These are phyloP conservation scores for Phrynosoma platyrhinos DNA, from an alignment of 2,113 vertebrate genomes.

Conservation along the genomic window DNA sequence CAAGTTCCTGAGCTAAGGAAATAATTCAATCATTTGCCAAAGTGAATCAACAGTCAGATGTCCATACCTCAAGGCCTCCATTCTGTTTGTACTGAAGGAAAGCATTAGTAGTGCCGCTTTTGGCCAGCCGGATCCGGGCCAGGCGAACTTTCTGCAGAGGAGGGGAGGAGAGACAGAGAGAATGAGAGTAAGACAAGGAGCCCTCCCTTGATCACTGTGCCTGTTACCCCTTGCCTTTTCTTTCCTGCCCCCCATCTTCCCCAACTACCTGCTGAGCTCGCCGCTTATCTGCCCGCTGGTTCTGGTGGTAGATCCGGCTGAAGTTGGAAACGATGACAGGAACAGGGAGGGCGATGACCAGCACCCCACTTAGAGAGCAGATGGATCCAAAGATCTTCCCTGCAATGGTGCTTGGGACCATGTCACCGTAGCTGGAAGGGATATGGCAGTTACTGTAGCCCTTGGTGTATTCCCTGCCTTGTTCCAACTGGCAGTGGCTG, in stretches of 20 bases:
- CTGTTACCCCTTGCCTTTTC: background rate
- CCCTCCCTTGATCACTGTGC: no score
- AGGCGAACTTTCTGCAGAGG: slow-evolving; percentile 87
- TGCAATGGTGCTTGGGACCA: slow-evolving; percentile 79
- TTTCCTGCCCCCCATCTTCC: no score
- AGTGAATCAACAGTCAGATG: background rate
- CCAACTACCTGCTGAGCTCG: slow-evolving; percentile 72
- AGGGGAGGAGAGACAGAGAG: background rate
- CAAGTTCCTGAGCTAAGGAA: background rate
- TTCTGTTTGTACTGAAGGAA: slow-evolving; percentile 91
- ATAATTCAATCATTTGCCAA: background rate
- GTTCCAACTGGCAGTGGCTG: background rate
- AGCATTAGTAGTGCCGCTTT: slow-evolving; percentile 88
- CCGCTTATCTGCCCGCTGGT: slow-evolving; percentile 87
- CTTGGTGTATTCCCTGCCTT: background rate
- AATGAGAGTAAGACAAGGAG: background rate
- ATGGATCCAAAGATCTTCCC: slow-evolving; percentile 95
- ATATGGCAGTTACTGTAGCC: background rate
- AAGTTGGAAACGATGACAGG: slow-evolving; percentile 75
- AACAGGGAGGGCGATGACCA: slow-evolving; percentile 91
- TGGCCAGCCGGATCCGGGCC: slow-evolving; percentile 89
- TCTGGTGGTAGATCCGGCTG: slow-evolving; percentile 95
- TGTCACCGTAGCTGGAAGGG: slow-evolving; percentile 73
- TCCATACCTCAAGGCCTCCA: slow-evolving; percentile 80
- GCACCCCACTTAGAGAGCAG: slow-evolving; percentile 91